Evolutionary conservation across 2,797 vertebrate genomes (phyloP), one percentile per base, ranked within the genome.

Genomic region (Melanotaenia boesemani): DNA sequence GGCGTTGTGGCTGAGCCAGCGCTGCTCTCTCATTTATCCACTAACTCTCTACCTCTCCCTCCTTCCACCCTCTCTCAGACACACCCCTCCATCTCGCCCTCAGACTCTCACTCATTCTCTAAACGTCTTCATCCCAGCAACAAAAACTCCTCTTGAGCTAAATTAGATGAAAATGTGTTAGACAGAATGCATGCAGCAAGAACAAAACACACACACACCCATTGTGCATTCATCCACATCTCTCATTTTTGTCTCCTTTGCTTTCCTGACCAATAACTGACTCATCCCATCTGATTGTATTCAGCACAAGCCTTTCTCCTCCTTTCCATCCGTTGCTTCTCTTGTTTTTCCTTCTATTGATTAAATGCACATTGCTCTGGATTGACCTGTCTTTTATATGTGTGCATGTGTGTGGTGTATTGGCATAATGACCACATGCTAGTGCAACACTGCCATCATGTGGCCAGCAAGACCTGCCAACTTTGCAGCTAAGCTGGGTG

Each of bases 1-100:
- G 86, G 79, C 16, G 70, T 79, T 90, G 88, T 81, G 89, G 64
- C 87, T 83, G 90, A 89, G 91, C 83, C 88, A 88, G 79, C 59
- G 30, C 80, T 75, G 84, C 87, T 83, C 78, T 81, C 81, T 84
- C 83, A 77, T 90, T 87, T 88, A 85, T 80, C 74, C 77, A 63
- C 86, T 59, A 77, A 74, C 86, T 85, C 87, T 36, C 81, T 79
- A n/a, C 67, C 67, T 76, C 74, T 70, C 66, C 28, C 74, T 64
- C 56, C 26, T 34, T 70, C 54, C 36, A 36, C 71, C 30, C 80
- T 66, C 67, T 34, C 77, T 59, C 70, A 54, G 67, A 72, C 71
- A 71, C 85, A 67, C 69, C 81, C 82, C 76, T 83, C 71, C 80
- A 67, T 85, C 81, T 41, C 77, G 79, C 48, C 20, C 57, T 59